phyloP scores from a whole-genome alignment of 2,113 vertebrate species.

The Taxidea taxus region DNA sequence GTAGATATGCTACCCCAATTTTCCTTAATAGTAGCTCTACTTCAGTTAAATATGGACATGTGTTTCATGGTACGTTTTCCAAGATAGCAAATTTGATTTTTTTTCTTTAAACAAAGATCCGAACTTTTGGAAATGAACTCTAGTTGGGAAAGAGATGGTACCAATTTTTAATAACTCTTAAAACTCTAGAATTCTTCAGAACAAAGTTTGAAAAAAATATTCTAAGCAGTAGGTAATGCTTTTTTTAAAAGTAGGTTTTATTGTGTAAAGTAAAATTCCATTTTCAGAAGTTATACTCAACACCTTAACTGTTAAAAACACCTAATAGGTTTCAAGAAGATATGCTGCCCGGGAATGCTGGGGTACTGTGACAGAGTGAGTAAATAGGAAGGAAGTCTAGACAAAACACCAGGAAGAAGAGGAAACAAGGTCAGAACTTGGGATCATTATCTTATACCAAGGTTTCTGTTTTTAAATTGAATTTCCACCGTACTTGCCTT shows the following conservation, averaged over 20 bases:
- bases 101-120: not conserved
- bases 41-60: not conserved
- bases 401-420: not conserved
- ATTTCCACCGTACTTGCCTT: constrained; percentile 52
- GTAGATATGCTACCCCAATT: not conserved
- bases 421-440: not conserved
- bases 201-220: not conserved
- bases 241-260: not conserved
- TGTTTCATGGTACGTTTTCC: not conserved
- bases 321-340: not conserved
- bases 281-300: constrained; percentile 25
- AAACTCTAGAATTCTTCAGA: not conserved
- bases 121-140: not conserved
- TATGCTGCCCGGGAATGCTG: not conserved
- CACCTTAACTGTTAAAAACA: constrained; percentile 1
- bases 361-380: not conserved
- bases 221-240: not conserved
- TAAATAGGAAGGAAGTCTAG: not conserved
- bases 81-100: not conserved
- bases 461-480: constrained; percentile 58
- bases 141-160: not conserved
- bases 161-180: not conserved
- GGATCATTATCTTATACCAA: constrained; percentile 41
- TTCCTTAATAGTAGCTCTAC: not conserved
- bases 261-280: not conserved